Conservation (phyloP, 1,140 invertebrate species). For the Polypedilum pembai region DNA sequence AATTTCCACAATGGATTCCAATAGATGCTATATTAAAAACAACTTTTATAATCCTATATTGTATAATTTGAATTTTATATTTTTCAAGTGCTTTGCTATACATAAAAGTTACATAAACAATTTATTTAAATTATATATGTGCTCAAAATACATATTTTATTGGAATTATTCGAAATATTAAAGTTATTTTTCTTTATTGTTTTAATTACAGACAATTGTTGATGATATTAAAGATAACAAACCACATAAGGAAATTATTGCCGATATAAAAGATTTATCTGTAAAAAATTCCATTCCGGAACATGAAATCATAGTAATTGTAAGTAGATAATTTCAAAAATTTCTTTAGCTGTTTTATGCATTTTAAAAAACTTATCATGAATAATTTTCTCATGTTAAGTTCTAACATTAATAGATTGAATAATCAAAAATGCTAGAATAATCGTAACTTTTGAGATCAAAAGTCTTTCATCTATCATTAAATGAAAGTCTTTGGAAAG, state of each 20-base stretch:
- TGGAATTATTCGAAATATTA: slow-evolving; percentile 1
- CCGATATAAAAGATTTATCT: slow-evolving; percentile 79
- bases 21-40: neutral
- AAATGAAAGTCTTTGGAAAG: too few species aligned
- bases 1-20: neutral
- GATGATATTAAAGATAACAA: slow-evolving; percentile 78
- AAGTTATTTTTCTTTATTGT: neutral
- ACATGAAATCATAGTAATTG: slow-evolving; percentile 77
- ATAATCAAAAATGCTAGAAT: too few species aligned
- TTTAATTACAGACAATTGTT: slow-evolving; percentile 50
- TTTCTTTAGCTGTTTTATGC: too few species aligned
- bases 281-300: slow-evolving; percentile 73
- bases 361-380: too few species aligned
- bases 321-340: slow-evolving; percentile 43
- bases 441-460: too few species aligned
- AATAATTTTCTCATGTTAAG: too few species aligned
- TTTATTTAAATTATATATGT: neutral
- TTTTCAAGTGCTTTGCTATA: neutral
- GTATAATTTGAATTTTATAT: neutral
- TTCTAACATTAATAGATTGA: too few species aligned
- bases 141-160: too few species aligned
- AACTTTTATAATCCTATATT: slow-evolving; percentile 9
- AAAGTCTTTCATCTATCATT: too few species aligned
- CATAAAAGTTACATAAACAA: neutral
- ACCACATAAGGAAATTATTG: slow-evolving; percentile 69